Conservation (phyloP, 2,888 invertebrate species). For the Ichneumoninae sp. region DNA sequence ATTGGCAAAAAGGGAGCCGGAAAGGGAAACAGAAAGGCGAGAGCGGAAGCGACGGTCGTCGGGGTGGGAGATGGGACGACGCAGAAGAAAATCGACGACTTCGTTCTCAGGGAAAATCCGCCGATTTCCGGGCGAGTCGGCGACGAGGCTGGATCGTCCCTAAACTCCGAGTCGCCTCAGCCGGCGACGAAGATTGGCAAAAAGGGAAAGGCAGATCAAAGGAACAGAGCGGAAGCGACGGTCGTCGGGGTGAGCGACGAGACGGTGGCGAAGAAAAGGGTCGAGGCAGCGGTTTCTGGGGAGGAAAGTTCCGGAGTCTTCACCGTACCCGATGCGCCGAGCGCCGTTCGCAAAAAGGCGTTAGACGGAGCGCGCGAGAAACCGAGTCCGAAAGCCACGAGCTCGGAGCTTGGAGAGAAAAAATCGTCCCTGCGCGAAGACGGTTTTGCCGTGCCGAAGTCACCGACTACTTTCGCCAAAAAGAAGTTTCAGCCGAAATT, state of each 20-base stretch:
- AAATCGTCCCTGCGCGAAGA: not conserved
- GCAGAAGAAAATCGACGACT: slow-evolving; percentile 63
- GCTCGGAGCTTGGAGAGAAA: not conserved
- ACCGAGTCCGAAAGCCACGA: not conserved
- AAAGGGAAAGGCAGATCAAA: not conserved
- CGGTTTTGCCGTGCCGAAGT: not conserved
- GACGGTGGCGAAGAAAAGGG: not conserved
- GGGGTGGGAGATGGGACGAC: slow-evolving; percentile 16
- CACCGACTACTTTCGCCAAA: not conserved
- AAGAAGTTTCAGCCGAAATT: not conserved
- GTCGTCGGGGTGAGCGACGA: not conserved
- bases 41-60: not conserved
- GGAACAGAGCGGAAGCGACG: not conserved
- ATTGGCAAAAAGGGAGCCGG: not conserved
- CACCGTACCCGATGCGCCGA: not conserved
- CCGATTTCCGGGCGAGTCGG: not conserved
- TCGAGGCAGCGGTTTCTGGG: not conserved
- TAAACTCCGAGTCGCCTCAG: not conserved
- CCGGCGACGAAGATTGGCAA: not conserved
- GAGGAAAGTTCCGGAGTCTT: not conserved
- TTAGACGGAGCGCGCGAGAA: not conserved
- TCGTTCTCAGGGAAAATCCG: slow-evolving; percentile 13
- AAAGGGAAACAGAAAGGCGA: not conserved
- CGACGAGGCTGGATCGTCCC: slow-evolving; percentile 4
- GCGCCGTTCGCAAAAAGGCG: not conserved